A percentile compares a stretch with the other conserved stretches of the same genome.
phyloP scores from a whole-genome alignment of 2,113 vertebrate species.

The Elanoides forficatus region DNA sequence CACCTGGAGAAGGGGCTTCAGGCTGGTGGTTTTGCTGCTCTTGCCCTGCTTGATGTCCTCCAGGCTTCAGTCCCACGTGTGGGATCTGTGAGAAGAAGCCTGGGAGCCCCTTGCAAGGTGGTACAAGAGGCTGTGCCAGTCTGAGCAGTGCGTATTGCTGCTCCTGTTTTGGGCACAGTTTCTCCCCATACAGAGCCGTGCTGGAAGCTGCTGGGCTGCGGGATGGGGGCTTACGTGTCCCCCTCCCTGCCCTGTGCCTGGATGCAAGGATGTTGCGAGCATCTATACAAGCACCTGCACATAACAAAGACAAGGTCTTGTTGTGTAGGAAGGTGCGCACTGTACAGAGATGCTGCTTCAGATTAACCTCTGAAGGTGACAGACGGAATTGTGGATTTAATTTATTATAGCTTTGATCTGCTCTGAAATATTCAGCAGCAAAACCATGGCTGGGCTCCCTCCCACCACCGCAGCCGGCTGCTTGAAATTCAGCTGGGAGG shows the following conservation, averaged over 20 bases:
- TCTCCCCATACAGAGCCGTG: fast-evolving
- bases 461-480: neutral
- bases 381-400: neutral
- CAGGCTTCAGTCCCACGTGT: fast-evolving
- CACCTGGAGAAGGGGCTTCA: neutral
- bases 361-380: neutral
- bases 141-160: neutral
- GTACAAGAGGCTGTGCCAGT: fast-evolving
- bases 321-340: neutral
- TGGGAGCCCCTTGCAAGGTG: neutral
- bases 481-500: neutral
- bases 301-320: neutral
- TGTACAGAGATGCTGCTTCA: fast-evolving
- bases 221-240: neutral
- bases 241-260: neutral
- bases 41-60: neutral
- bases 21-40: neutral
- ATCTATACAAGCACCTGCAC: neutral
- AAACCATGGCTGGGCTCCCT: neutral
- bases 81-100: neutral
- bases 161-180: neutral
- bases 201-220: neutral
- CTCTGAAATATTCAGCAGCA: neutral
- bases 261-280: neutral
- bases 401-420: neutral